phyloP scores from a whole-genome alignment of 35 echinoderm and acorn worm species.

The Ophioderma brevispina region DNA sequence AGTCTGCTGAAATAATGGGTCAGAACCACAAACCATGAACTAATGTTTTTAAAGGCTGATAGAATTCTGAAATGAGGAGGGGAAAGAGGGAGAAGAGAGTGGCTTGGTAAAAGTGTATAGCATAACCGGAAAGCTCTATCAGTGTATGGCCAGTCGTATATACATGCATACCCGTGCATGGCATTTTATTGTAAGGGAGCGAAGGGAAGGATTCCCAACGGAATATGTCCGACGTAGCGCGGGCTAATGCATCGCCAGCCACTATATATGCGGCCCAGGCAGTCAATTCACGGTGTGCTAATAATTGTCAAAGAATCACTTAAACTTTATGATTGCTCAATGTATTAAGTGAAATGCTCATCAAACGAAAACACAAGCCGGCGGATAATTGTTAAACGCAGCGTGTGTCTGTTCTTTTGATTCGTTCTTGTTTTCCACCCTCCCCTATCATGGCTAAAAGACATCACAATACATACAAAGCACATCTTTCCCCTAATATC shows the following conservation, averaged over 20 bases:
- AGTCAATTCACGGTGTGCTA: background rate
- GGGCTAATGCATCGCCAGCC: background rate
- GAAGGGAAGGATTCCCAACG: background rate
- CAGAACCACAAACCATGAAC: background rate
- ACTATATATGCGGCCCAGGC: background rate
- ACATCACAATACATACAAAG: background rate
- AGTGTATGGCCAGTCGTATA: too few species aligned
- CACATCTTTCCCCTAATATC: background rate
- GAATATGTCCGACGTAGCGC: background rate
- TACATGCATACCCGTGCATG: too few species aligned
- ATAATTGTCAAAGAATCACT: background rate
- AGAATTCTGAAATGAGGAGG: background rate
- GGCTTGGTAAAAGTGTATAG: too few species aligned
- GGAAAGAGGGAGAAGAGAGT: too few species aligned
- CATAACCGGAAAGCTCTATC: too few species aligned
- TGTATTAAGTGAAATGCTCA: slow-evolving; percentile 2
- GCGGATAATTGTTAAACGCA: background rate
- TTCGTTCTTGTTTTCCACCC: background rate
- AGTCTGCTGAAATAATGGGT: background rate
- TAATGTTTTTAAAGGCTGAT: slow-evolving; percentile 2
- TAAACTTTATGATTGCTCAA: background rate
- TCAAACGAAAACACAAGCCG: slow-evolving; percentile 10
- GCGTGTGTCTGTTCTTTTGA: background rate
- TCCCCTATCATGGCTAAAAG: background rate
- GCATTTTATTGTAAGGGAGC: too few species aligned